Base-by-base conservation (phyloP, 2,888 invertebrate species). In the Volucella zonaria region DNA sequence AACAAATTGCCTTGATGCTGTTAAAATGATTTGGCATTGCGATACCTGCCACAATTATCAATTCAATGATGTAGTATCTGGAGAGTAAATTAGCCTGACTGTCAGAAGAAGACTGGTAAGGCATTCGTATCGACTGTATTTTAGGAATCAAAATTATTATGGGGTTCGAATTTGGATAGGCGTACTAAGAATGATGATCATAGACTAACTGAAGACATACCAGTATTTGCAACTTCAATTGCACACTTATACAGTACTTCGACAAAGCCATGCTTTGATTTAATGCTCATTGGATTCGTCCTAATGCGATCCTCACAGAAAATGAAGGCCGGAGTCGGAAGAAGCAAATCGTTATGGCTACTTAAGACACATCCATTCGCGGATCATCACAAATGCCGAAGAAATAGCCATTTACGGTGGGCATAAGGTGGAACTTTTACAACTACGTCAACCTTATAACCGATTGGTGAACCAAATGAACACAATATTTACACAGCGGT, bases 381-480 rank as follows among this genome's bases (percentile, higher is more conserved):
- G 99, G 45, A 95, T 99, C 70, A 99, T 99, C 70, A 96, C 98
- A 1, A 99, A 99, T 91, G 97, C 98, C 0, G 99, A 99, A 92
- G 99, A 99, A 92, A 98, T 99, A 87, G 99, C 99, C 1, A 99
- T 99, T 92, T 99, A 99, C 90, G 97, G 97, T 1, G 99, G 99
- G 0, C 98, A 99, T 9, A 15, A 96, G 95, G 96, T 98, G 80
- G 99, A 99, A 90, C 93, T 97, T 83, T 95, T 95, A 58, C 96
- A 98, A 88, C 93, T 99, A 40, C 94, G 95, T 64, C 93, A 94
- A 10, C 97, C 98, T 0, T 99, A 97, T 92, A 94, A 94, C 81
- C 94, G 96, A 38, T 92, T 99, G 58, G 96, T 96, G 0, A 93
- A 93, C 2, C 99, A 99, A 91, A 96, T 98, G 95, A 96, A 96